These are phyloP conservation scores for Syrmaticus mikado DNA, from an alignment of 2,113 vertebrate genomes.

Conservation along the genomic window DNA sequence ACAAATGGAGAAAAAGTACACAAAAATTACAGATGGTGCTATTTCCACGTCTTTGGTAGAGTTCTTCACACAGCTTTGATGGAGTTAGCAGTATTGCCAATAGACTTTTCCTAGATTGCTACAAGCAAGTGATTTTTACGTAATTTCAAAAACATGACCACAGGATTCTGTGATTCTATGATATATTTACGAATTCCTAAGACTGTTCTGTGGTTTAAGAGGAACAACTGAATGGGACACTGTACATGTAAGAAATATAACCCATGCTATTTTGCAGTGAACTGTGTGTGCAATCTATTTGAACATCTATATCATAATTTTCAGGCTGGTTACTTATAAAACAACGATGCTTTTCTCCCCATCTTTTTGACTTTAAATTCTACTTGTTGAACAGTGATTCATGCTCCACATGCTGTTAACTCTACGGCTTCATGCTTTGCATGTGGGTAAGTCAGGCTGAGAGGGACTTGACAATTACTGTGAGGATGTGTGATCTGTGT, in stretches of 20 bases:
- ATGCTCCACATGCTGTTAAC: not conserved
- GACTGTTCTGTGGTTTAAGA: not conserved
- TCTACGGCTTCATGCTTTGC: not conserved
- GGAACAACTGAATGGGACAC: not conserved
- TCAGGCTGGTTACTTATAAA: not conserved
- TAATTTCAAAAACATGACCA: not conserved
- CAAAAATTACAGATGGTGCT: fast-evolving
- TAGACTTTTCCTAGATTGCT: not conserved
- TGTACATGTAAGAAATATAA: not conserved
- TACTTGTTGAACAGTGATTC: not conserved
- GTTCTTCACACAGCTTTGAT: not conserved
- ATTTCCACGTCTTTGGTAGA: not conserved
- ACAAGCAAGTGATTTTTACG: not conserved
- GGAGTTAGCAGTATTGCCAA: not conserved
- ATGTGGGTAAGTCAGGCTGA: not conserved
- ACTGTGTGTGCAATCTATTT: not conserved
- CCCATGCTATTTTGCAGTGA: not conserved
- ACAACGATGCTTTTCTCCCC: not conserved
- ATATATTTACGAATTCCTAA: not conserved
- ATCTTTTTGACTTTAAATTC: not conserved
- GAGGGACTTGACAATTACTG: not conserved
- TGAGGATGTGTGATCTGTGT: not conserved
- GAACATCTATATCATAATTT: not conserved
- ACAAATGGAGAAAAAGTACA: not conserved
- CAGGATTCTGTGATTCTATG: no score